phyloP scores from a whole-genome alignment of 1,140 invertebrate genomes.

The Asobara japonica region DNA sequence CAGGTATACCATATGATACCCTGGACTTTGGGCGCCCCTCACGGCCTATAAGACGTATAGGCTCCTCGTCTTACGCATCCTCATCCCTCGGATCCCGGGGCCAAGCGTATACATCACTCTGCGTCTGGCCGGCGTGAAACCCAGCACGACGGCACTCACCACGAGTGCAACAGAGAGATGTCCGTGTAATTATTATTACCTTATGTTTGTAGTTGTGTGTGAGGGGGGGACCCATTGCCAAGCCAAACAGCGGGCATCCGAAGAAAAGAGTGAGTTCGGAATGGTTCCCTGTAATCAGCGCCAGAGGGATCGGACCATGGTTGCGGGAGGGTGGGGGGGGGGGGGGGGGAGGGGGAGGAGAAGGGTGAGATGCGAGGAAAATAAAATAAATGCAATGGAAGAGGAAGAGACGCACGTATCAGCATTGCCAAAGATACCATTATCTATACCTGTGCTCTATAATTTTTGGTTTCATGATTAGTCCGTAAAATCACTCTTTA shows the following conservation, averaged over 20 bases:
- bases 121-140: background rate
- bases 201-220: background rate
- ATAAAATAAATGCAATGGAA: conserved; percentile 14
- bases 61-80: conserved; percentile 36
- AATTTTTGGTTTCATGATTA: no score
- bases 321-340: conserved; percentile 28
- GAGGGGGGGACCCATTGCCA: conserved; percentile 31
- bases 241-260: conserved; percentile 45
- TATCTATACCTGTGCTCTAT: no score
- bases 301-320: conserved; percentile 29
- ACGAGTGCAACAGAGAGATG: conserved; percentile 21
- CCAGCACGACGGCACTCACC: conserved; percentile 24
- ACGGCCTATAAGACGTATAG: conserved; percentile 34
- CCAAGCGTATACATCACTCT: conserved; percentile 19
- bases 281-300: conserved; percentile 50
- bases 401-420: background rate
- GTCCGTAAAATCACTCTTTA: no score
- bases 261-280: conserved; percentile 43
- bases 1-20: conserved; percentile 30
- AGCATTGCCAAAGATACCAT: no score
- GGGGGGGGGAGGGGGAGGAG: conserved; percentile 25
- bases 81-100: conserved; percentile 31
- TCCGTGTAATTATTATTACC: conserved; percentile 28
- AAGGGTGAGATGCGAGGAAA: conserved; percentile 22
- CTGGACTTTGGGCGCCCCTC: conserved; percentile 37